These are phyloP conservation scores for Cichlasoma orientale DNA, from an alignment of 2,797 vertebrate genomes.

Conservation along the genomic window DNA sequence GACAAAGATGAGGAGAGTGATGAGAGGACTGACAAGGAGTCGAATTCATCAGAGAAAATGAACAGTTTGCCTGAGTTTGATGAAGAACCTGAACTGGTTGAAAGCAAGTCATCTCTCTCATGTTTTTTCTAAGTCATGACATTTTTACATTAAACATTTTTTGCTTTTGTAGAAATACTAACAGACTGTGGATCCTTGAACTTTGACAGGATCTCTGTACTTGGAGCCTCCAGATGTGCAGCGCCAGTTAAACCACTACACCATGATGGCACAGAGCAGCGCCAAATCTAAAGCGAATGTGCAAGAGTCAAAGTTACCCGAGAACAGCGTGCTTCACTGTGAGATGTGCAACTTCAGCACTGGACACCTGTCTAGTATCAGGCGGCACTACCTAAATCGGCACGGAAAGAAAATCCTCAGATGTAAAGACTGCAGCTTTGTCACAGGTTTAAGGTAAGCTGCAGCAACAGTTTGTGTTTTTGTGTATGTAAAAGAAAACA, in stretches of 20 bases:
- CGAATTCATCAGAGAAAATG: slow-evolving; percentile 79
- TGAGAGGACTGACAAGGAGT: slow-evolving; percentile 79
- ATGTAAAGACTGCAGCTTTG: slow-evolving; percentile 92
- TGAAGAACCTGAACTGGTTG: slow-evolving; percentile 29
- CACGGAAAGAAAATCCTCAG: slow-evolving; percentile 91
- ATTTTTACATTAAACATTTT: background rate
- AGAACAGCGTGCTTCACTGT: slow-evolving; percentile 83
- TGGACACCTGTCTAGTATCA: slow-evolving; percentile 87
- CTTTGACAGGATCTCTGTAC: slow-evolving; percentile 82
- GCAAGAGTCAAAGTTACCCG: slow-evolving; percentile 11
- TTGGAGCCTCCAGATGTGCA: slow-evolving; percentile 90
- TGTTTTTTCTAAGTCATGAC: background rate
- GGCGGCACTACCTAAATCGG: slow-evolving; percentile 89
- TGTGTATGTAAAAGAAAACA: background rate
- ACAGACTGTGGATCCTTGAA: slow-evolving; percentile 24
- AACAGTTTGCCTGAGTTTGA: slow-evolving; percentile 47
- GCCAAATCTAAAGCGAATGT: slow-evolving; percentile 61
- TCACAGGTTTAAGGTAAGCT: slow-evolving; percentile 89
- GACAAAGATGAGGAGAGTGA: slow-evolving; percentile 82
- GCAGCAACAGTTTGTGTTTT: background rate
- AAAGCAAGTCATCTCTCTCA: slow-evolving; percentile 48
- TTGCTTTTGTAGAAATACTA: background rate
- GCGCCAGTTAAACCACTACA: slow-evolving; percentile 90
- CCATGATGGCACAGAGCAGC: slow-evolving; percentile 80
- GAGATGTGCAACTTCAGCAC: slow-evolving; percentile 92